phyloP scores from a whole-genome alignment of 2,888 invertebrate species.

The Drosophila yooni region DNA sequence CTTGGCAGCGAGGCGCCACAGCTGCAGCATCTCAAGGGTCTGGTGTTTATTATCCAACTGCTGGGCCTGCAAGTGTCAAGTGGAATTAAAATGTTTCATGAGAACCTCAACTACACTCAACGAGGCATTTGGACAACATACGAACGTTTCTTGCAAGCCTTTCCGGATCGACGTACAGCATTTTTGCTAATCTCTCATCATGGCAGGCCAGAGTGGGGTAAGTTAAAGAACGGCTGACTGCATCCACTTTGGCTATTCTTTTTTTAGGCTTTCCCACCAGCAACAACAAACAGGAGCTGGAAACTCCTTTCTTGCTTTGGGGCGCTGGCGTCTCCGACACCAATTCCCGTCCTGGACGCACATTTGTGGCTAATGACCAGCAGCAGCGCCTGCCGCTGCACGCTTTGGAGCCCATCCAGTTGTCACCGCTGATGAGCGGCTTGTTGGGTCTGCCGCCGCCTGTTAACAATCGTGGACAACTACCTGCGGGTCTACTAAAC shows the following conservation, averaged over 20 bases:
- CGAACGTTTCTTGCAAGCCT: constrained; percentile 89
- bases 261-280: constrained; percentile 83
- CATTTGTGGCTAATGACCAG: constrained; percentile 43
- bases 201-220: constrained; percentile 98
- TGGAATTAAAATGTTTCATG: constrained; percentile 94
- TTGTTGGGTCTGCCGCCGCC: constrained; percentile 94
- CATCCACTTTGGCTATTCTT: neutral
- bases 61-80: constrained; percentile 94
- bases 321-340: constrained; percentile 91
- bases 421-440: constrained; percentile 94
- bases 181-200: constrained; percentile 97
- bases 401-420: constrained; percentile 94
- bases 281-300: constrained; percentile 93
- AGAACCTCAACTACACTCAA: constrained; percentile 92
- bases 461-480: constrained; percentile 88
- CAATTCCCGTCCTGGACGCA: constrained; percentile 26
- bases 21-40: constrained; percentile 84
- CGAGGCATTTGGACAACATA: constrained; percentile 89
- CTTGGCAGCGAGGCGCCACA: constrained; percentile 85
- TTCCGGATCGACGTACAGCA: constrained; percentile 91
- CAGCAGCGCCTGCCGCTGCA: constrained; percentile 83
- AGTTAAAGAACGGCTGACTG: neutral
- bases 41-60: constrained; percentile 95
- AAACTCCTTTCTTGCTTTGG: constrained; percentile 97
- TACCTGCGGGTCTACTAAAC: constrained; percentile 75